These are phyloP conservation scores for Ceriagrion tenellum DNA, from an alignment of 2,888 invertebrate species.

Conservation along the genomic window DNA sequence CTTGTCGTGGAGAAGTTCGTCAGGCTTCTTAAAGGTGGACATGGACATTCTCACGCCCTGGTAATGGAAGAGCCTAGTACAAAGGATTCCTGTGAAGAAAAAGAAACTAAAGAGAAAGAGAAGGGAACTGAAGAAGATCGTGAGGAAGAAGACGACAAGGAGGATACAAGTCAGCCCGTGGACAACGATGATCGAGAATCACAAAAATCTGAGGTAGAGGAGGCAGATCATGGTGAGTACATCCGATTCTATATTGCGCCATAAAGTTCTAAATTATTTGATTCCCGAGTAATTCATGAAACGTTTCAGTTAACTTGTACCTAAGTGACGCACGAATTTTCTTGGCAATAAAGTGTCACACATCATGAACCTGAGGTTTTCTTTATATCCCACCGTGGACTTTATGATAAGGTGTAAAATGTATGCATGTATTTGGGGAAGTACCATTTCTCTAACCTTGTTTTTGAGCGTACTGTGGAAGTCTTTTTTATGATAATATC, in stretches of 20 bases:
- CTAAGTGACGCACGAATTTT: too few species aligned
- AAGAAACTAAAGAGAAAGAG: slow-evolving; percentile 68
- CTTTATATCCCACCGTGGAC: too few species aligned
- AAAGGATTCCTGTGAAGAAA: slow-evolving; percentile 72
- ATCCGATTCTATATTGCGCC: neutral
- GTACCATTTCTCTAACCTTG: too few species aligned
- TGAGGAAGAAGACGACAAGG: slow-evolving; percentile 73
- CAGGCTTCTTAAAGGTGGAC: slow-evolving; percentile 90
- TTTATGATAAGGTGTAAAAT: too few species aligned
- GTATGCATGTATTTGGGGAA: too few species aligned
- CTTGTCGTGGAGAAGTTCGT: slow-evolving; percentile 96
- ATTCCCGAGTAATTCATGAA: neutral
- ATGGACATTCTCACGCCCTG: slow-evolving; percentile 85
- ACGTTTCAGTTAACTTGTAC: too few species aligned
- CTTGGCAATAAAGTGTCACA: too few species aligned
- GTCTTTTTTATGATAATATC: too few species aligned
- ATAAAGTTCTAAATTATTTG: neutral
- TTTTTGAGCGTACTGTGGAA: too few species aligned
- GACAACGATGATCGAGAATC: neutral
- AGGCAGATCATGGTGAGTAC: slow-evolving; percentile 68
- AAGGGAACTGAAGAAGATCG: slow-evolving; percentile 72
- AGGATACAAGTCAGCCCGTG: slow-evolving; percentile 69
- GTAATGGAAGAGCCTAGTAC: slow-evolving; percentile 68
- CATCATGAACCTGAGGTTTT: too few species aligned
- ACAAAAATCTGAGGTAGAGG: slow-evolving; percentile 73